Evolutionary conservation across 2,113 vertebrate species (phyloP).

Genomic region (Callithrix jacchus): DNA sequence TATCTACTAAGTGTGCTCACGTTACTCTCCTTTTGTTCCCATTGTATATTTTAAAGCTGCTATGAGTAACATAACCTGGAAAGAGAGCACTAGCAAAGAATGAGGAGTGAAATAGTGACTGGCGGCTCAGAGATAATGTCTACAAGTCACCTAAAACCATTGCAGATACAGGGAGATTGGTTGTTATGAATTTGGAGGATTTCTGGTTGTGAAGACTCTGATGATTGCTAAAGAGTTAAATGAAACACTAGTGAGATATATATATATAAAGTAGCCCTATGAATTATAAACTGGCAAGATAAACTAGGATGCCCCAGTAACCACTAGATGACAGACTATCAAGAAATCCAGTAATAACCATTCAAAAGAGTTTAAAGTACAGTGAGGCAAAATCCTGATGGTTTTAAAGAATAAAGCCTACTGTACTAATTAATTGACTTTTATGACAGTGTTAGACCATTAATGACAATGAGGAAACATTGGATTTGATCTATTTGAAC

Average conservation of each 20-base stretch:
- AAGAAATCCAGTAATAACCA: neutral
- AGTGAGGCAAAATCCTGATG: neutral
- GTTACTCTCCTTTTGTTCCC: conserved; percentile 56
- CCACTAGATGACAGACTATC: neutral
- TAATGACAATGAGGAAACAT: neutral
- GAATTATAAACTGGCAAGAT: neutral
- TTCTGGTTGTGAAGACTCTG: neutral
- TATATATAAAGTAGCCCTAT: neutral
- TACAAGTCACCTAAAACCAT: neutral
- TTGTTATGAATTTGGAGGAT: neutral
- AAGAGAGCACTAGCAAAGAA: neutral
- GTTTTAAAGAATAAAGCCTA: conserved; percentile 13
- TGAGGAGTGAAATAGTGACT: neutral
- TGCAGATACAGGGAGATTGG: neutral
- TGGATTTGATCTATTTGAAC: neutral
- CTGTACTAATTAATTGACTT: conserved; percentile 31
- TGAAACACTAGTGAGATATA: neutral
- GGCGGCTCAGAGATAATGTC: neutral
- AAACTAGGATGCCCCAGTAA: neutral
- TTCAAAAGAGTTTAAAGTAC: neutral
- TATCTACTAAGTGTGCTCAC: neutral
- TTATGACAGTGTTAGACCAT: neutral
- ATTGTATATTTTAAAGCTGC: conserved; percentile 44
- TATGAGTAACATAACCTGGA: conserved; percentile 47
- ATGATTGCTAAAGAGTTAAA: neutral